Evolutionary conservation across 2,888 invertebrate species (phyloP), one percentile per base, ranked within the genome.

Genomic region (Calameuta idolon): DNA sequence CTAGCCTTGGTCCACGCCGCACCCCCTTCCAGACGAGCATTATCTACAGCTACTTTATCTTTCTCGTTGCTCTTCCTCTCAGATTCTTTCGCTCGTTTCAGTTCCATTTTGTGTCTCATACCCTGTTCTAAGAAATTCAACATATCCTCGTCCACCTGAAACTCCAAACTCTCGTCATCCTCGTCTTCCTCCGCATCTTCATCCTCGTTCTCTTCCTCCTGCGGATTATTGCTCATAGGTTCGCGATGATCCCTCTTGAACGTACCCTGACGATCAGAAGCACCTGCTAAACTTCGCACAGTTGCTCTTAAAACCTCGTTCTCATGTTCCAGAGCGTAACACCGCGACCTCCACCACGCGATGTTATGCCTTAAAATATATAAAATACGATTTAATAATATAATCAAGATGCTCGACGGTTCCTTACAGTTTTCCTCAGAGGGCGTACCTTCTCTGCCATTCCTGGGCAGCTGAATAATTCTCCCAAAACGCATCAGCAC

Each of bases 101-200:
- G 79, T 83, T 93, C 92, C 83, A 92, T 88, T 85, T 92, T 92
- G 80, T 93, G 94, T 84, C 93, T 93, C 2, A 93, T 93, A 84
- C 95, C 95, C 78, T 93, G 92, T 83, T 92, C 93, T 76, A 95
- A 91, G 89, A 95, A 95, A 74, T 93, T 92, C 83, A 94, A 92
- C 92, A 94, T 94, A 79, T 94, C 94, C 81, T 94, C 94, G 84
- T 94, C 94, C 1, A 95, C 93, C 87, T 94, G 93, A 86, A 95
- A 93, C 80, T 93, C 92, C 69, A 92, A 85, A 33, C 89, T 89
- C 76, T 92, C 92, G 1, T 89, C 86, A 9, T 89, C 87, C 55
- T 86, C 85, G 68, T 85, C 84, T 23, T 87, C 87, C 69, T 81
- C 83, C n/a, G 85, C 81, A 69, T 85, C 81, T 31, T 81, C 84